Base-by-base conservation (phyloP, 2,888 invertebrate species). In the Vannuccia rotundouncinata region DNA sequence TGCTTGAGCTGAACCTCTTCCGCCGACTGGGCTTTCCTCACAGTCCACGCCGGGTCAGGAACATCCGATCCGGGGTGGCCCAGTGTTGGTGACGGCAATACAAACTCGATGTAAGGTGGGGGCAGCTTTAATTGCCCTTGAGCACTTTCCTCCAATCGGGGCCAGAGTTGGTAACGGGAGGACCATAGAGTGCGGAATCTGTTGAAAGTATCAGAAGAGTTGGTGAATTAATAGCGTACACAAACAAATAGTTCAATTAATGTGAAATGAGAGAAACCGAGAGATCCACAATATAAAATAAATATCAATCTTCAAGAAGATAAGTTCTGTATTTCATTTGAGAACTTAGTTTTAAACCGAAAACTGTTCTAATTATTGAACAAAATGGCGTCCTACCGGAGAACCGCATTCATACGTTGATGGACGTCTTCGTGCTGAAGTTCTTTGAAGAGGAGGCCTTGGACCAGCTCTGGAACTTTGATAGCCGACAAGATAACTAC, bases 41-140 rank as follows among this genome's bases (percentile, higher is more conserved):
- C 95, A 90, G 94, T 94, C 99, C 99, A 99, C 0, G 99, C 98
- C 13, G 99, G 97, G 90, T 99, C 99, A 0, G 97, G 94, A 0
- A 96, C 95, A 0, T 95, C 94, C 75, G 89, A 87, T 76, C 82
- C 84, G 0, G 88, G 96, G 60, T 96, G 93, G 0, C 99, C 99
- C 83, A 99, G 97, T 87, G 98, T 96, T 0, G 99, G 99, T 0
- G 98, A 99, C 0, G 99, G 99, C 77, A 99, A 89, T 0, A 99
- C 99, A 87, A 99, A 99, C 87, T 99, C 99, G 82, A 99, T 99
- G 27, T 95, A 95, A 0, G 99, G 99, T 0, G 99, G 99, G 0
- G 98, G 97, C 0, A 99, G 85, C 90, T 98, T 99, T 88, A 99
- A 98, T 0, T 94, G 92, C 82, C 94, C 89, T 81, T 96, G 95